phyloP scores from a whole-genome alignment of 1,140 invertebrate genomes.

The Diabrotica undecimpunctata region DNA sequence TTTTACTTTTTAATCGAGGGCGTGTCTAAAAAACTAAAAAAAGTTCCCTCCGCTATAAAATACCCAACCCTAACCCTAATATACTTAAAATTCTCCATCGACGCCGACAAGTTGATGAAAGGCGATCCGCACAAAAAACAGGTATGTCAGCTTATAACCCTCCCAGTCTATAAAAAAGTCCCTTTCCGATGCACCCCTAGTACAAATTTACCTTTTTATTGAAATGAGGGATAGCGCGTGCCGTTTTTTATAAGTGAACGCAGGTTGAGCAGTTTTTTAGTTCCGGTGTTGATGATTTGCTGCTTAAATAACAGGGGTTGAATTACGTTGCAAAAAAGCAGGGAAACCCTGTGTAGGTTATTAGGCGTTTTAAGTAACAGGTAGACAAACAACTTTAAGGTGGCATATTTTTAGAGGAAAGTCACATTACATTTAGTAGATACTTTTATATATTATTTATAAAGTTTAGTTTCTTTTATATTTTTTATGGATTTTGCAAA shows the following conservation, averaged over 20 bases:
- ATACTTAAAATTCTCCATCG: conserved; percentile 13
- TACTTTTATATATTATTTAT: no score
- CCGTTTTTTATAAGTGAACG: conserved; percentile 26
- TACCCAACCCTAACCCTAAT: conserved; percentile 18
- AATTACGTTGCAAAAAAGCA: conserved; percentile 27
- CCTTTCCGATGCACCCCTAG: neutral
- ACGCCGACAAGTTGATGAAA: conserved; percentile 9
- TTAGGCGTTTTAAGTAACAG: neutral
- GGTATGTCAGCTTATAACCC: conserved; percentile 12
- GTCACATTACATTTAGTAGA: no score
- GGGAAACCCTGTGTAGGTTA: neutral
- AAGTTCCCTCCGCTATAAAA: conserved; percentile 27
- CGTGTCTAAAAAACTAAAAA: conserved; percentile 31
- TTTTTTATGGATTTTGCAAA: no score
- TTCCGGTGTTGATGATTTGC: conserved; percentile 25
- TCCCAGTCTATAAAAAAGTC: conserved; percentile 21
- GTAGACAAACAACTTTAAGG: neutral
- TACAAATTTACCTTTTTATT: conserved; percentile 20
- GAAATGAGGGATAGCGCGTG: conserved; percentile 28
- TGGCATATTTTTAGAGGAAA: no score
- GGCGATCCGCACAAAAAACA: conserved; percentile 19
- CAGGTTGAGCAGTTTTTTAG: conserved; percentile 26
- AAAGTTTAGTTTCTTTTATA: no score
- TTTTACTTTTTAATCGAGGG: conserved; percentile 21
- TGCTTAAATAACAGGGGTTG: conserved; percentile 19